These are phyloP conservation scores for Mylabris sibirica DNA, from an alignment of 2,888 invertebrate genomes.

Conservation along the genomic window DNA sequence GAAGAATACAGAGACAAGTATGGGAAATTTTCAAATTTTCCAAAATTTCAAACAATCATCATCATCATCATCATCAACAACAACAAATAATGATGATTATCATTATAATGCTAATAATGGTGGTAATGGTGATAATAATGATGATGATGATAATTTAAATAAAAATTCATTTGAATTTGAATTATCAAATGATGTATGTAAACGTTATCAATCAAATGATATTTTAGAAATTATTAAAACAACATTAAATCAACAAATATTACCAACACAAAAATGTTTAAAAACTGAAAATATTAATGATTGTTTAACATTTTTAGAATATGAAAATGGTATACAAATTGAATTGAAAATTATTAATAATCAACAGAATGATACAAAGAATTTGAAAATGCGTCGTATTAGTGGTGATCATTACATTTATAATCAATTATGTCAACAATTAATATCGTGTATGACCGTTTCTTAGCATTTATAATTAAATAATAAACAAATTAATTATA, in stretches of 20 bases:
- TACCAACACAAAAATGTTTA: conserved; percentile 72
- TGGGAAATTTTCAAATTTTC: conserved; percentile 56
- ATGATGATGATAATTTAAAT: conserved; percentile 44
- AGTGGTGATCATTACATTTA: conserved; percentile 89
- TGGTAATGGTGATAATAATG: background rate
- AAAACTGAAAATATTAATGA: conserved; percentile 57
- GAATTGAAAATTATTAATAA: conserved; percentile 78
- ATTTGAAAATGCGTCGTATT: conserved; percentile 84
- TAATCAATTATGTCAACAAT: conserved; percentile 85
- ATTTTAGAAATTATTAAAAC: conserved; percentile 82
- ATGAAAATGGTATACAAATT: conserved; percentile 81
- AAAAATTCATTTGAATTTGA: conserved; percentile 72
- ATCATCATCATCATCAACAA: background rate
- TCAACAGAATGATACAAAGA: conserved; percentile 73
- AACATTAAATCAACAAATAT: conserved; percentile 77
- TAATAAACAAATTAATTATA: background rate
- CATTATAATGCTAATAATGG: conserved; percentile 23
- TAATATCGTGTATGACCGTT: conserved; percentile 86
- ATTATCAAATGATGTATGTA: conserved; percentile 76
- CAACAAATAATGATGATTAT: background rate
- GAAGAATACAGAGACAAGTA: conserved; percentile 49
- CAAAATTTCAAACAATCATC: conserved; percentile 50
- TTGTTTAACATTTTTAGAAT: conserved; percentile 56
- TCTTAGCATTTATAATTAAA: conserved; percentile 57
- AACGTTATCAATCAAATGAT: conserved; percentile 78